Evolutionary conservation across 2,888 invertebrate genomes (phyloP).

Genomic region (Aricia artaxerxes): DNA sequence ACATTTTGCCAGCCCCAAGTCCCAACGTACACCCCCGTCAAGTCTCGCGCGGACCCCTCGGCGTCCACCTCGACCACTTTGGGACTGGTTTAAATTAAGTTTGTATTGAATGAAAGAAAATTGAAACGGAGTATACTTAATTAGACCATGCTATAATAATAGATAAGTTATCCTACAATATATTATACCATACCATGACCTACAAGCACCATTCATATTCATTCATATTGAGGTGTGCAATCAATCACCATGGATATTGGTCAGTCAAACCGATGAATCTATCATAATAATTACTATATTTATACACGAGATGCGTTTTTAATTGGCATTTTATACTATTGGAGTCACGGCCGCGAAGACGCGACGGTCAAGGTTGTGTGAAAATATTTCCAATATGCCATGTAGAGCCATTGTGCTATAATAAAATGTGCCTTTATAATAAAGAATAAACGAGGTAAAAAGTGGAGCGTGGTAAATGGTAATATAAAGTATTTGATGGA

Average conservation of each 20-base stretch:
- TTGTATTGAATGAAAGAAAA: no score
- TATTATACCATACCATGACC: neutral
- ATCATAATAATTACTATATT: constrained; percentile 22
- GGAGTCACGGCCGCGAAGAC: constrained; percentile 13
- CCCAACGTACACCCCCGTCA: no score
- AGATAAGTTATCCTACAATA: no score
- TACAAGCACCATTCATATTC: neutral
- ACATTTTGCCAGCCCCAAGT: no score
- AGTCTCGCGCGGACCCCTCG: no score
- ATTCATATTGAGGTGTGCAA: neutral
- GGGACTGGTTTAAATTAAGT: no score
- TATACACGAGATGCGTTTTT: constrained; percentile 20
- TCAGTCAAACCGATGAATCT: constrained; percentile 1
- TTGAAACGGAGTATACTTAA: no score
- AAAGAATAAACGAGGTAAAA: neutral
- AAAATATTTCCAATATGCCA: constrained; percentile 24
- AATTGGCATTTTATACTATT: constrained; percentile 8
- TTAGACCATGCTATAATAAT: no score
- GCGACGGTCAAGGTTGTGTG: constrained; percentile 7
- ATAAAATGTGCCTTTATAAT: neutral
- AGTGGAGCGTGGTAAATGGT: constrained; percentile 2
- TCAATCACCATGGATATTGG: constrained; percentile 5
- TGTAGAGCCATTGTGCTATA: neutral
- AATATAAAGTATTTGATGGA: neutral
- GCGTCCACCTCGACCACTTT: no score